Evolutionary conservation across 1,140 invertebrate species (phyloP), one percentile per base, ranked within the genome.

Genomic region (Heliothis subflexa): DNA sequence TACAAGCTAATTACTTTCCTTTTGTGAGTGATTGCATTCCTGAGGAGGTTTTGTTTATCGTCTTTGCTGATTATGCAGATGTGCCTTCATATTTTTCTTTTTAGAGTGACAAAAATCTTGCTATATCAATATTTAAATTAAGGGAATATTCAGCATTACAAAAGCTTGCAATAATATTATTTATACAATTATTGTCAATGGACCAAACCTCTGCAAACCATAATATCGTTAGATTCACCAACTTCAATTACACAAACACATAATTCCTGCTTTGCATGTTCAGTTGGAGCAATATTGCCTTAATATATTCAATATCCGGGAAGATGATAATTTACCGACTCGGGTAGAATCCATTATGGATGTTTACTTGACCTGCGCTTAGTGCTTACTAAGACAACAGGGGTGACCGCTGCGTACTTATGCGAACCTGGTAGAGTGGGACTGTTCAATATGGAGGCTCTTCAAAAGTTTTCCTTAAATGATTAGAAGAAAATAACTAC

Each of bases 301-400:
- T 93, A 94, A 93, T 93, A 89, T 94, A 94, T 94, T 93, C 93
- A 93, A 94, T 94, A 93, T 94, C 91, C 91, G 93, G 85, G 77
- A 83, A 91, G 86, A 93, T 93, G 92, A 93, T 94, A 94, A 94
- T 93, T 93, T 86, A 92, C 83, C 80, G 89, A 83, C 81, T 84
- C 83, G 88, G 88, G 86, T 83, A 87, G 92, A 94, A 94, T 93
- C 92, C 93, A 94, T 94, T 93, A 94, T 89, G 89, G 89, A 86
- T 94, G 91, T 94, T 93, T 93, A 91, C 91, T 93, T 94, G 92
- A 93, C 92, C 93, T 93, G 87, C 85, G 91, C 85, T 89, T 93
- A 93, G 91, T 93, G 91, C 93, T 94, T 93, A 91, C 91, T 93
- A 93, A 93, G 91, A 94, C 91, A 94, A 94, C 93, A 94, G 87